A percentile compares a stretch with the other conserved stretches of the same genome.
Evolutionary conservation across 2,113 vertebrate genomes (phyloP).

Genomic region (Thryonomys swinderianus): DNA sequence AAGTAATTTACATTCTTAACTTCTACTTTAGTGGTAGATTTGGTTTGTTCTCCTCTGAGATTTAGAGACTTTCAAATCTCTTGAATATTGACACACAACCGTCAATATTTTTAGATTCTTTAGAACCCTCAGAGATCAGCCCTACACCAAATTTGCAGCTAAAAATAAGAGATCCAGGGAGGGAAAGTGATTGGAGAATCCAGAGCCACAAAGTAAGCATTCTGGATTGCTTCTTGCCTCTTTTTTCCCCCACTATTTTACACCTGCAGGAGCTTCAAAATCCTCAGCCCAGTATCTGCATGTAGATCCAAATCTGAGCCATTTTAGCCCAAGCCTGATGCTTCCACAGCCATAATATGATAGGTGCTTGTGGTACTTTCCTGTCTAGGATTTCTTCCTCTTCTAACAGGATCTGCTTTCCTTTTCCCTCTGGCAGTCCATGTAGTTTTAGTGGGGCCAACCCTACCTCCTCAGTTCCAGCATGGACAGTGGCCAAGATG

Average conservation of each 20-base stretch:
- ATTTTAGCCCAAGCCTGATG: neutral
- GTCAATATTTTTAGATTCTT: neutral
- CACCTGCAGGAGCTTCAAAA: neutral
- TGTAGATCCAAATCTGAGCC: neutral
- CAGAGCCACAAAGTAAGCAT: neutral
- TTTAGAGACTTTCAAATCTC: neutral
- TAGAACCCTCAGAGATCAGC: neutral
- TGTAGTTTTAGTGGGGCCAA: neutral
- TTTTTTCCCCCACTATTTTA: neutral
- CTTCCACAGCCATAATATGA: neutral
- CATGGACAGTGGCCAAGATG: neutral
- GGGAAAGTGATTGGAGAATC: neutral
- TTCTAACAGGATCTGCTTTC: neutral
- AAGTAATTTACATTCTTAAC: neutral
- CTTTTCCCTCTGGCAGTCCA: neutral
- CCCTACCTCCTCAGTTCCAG: neutral
- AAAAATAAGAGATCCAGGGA: neutral
- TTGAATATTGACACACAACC: neutral
- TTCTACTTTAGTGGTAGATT: neutral
- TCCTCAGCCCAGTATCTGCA: neutral
- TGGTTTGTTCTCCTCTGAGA: neutral
- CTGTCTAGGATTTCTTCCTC: neutral
- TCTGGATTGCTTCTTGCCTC: neutral
- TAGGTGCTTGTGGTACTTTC: neutral
- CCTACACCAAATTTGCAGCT: neutral